These are phyloP conservation scores for Caenorhabditis angaria DNA, from an alignment of 2,888 invertebrate genomes.

Conservation along the genomic window DNA sequence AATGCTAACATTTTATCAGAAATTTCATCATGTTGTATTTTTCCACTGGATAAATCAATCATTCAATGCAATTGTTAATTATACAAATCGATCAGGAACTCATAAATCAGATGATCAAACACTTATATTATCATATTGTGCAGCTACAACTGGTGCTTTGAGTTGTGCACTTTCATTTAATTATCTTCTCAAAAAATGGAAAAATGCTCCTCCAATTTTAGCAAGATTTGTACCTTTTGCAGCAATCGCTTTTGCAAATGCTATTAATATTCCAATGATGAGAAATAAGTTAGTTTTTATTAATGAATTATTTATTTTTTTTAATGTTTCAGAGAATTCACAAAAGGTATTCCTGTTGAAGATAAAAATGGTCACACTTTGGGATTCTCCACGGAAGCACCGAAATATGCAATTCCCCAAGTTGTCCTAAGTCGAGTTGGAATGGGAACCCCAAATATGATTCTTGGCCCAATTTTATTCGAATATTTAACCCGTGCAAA, in stretches of 20 bases:
- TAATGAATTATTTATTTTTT: not conserved
- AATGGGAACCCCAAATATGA: constrained; percentile 87
- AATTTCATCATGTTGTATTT: constrained; percentile 86
- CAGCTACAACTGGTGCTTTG: constrained; percentile 53
- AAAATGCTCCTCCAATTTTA: constrained; percentile 79
- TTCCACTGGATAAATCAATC: constrained; percentile 84
- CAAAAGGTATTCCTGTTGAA: constrained; percentile 48
- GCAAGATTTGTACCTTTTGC: constrained; percentile 90
- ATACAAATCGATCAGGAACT: constrained; percentile 83
- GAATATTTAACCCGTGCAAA: constrained; percentile 20
- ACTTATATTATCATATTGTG: constrained; percentile 72
- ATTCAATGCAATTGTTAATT: constrained; percentile 98
- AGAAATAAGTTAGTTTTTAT: constrained; percentile 74
- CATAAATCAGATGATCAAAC: constrained; percentile 33
- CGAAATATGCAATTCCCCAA: constrained; percentile 83
- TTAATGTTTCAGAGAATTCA: constrained; percentile 47
- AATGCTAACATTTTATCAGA: constrained; percentile 90
- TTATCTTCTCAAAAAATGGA: constrained; percentile 40
- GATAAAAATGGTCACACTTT: constrained; percentile 42
- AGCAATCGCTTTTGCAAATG: constrained; percentile 94
- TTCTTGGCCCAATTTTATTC: constrained; percentile 43
- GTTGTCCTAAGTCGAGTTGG: constrained; percentile 86
- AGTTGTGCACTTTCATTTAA: constrained; percentile 50
- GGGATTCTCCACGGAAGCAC: constrained; percentile 73
- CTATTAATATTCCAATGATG: constrained; percentile 95